phyloP scores from a whole-genome alignment of 2,888 invertebrate genomes.

The Tanypteryx hageni region DNA sequence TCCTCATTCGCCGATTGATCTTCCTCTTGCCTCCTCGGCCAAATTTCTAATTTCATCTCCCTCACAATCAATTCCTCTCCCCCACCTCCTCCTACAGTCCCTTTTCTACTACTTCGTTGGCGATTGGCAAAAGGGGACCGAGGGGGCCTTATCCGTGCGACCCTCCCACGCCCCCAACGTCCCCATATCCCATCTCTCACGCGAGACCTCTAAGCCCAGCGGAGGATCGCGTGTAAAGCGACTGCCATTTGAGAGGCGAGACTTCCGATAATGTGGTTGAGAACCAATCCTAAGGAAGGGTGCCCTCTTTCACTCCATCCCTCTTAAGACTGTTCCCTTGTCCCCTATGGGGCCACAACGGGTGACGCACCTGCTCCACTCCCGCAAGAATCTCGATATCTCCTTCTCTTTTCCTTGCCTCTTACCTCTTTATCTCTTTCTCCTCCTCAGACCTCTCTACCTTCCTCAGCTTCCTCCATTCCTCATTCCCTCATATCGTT shows the following conservation, averaged over 20 bases:
- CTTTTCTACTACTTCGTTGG: too few relatives aligned
- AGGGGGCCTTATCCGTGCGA: not conserved
- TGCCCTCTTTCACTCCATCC: not conserved
- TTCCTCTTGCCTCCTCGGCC: not conserved
- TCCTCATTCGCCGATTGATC: not conserved
- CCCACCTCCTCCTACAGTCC: not conserved
- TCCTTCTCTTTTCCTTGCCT: not conserved
- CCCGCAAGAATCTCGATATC: conserved; percentile 14
- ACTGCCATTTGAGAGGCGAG: conserved; percentile 12
- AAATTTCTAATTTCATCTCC: not conserved
- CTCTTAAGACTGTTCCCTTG: conserved; percentile 16
- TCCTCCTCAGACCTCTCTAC: not conserved
- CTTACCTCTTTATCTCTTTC: too few relatives aligned
- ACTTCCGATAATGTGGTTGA: not conserved
- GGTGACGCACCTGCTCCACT: not conserved
- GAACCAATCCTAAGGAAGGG: conserved; percentile 3
- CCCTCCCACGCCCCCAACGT: not conserved
- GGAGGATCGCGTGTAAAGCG: conserved; percentile 7
- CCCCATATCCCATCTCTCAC: conserved; percentile 28
- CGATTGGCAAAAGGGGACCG: not conserved
- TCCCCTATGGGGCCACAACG: not conserved
- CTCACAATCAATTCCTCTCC: not conserved
- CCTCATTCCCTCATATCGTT: not conserved
- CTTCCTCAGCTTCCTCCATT: not conserved
- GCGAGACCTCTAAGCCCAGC: not conserved